Evolutionary conservation across 2,888 invertebrate species (phyloP).

Genomic region (Apamea crenata): DNA sequence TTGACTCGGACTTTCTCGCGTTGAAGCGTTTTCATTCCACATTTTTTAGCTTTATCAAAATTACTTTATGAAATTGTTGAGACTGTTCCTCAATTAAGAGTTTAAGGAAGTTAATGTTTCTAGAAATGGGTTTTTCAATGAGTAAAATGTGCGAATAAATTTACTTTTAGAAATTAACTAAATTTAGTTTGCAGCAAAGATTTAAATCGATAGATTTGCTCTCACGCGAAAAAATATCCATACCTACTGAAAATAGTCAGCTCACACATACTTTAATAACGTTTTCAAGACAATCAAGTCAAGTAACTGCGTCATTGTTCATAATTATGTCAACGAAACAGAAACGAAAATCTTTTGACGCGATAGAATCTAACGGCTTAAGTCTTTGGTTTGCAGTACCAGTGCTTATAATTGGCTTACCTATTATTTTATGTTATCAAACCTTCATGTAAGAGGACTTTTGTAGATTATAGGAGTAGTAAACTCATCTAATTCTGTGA

Average conservation of each 20-base stretch:
- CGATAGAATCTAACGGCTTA: background rate
- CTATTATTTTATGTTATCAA: background rate
- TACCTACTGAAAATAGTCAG: background rate
- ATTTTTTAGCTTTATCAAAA: constrained; percentile 52
- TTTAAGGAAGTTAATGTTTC: constrained; percentile 15
- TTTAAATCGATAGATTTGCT: background rate
- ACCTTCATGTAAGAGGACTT: background rate
- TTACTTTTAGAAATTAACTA: background rate
- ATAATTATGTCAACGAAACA: background rate
- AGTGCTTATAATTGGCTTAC: background rate
- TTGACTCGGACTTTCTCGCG: constrained; percentile 44
- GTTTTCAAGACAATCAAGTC: background rate
- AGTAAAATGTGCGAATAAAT: background rate
- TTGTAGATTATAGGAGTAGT: background rate
- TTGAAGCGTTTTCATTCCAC: constrained; percentile 44
- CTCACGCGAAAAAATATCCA: background rate
- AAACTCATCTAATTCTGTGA: too few species aligned
- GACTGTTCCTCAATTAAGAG: constrained; percentile 17
- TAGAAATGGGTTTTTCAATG: background rate
- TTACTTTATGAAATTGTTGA: constrained; percentile 53
- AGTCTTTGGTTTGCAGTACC: background rate
- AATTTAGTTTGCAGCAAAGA: background rate
- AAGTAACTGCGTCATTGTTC: background rate
- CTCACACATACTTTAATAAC: background rate
- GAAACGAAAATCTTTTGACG: background rate